phyloP scores from a whole-genome alignment of 2,797 vertebrate species.

The Salmo trutta region DNA sequence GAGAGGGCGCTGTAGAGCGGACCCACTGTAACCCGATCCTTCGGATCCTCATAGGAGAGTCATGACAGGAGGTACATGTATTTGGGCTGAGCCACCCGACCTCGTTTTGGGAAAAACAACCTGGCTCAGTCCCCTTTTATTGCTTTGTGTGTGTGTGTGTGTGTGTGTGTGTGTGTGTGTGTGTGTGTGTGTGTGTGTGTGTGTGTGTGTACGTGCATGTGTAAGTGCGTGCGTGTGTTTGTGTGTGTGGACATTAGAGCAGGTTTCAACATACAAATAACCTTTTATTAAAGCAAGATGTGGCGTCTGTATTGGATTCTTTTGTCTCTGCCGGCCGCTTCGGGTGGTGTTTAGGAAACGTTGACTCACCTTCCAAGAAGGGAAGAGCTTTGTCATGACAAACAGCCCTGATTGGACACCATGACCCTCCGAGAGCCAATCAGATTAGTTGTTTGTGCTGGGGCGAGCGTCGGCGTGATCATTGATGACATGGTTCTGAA shows the following conservation, averaged over 20 bases:
- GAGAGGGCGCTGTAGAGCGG: too few relatives aligned
- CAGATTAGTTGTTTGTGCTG: neutral
- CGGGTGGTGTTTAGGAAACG: neutral
- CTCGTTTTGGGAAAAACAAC: too few relatives aligned
- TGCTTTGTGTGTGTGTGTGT: neutral
- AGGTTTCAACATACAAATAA: neutral
- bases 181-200: neutral
- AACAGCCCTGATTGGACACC: neutral
- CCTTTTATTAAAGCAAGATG: neutral
- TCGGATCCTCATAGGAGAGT: too few relatives aligned
- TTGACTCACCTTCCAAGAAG: neutral
- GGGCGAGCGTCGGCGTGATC: neutral
- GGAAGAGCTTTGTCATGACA: neutral
- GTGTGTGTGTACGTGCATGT: neutral
- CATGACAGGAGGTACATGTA: too few relatives aligned
- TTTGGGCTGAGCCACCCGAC: too few relatives aligned
- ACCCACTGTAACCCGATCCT: too few relatives aligned
- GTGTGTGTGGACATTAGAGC: slow-evolving; percentile 3
- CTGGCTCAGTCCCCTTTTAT: too few relatives aligned
- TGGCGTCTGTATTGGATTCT: neutral
- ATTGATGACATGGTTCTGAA: neutral
- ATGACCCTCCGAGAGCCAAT: neutral
- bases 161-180: neutral
- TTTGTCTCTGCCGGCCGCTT: neutral
- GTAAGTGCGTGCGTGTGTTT: slow-evolving; percentile 6